Percentiles rank a stretch among this genome's conserved stretches.
Evolutionary conservation across 1,140 invertebrate species (phyloP).

Genomic region (Archegozetes longisetosus): DNA sequence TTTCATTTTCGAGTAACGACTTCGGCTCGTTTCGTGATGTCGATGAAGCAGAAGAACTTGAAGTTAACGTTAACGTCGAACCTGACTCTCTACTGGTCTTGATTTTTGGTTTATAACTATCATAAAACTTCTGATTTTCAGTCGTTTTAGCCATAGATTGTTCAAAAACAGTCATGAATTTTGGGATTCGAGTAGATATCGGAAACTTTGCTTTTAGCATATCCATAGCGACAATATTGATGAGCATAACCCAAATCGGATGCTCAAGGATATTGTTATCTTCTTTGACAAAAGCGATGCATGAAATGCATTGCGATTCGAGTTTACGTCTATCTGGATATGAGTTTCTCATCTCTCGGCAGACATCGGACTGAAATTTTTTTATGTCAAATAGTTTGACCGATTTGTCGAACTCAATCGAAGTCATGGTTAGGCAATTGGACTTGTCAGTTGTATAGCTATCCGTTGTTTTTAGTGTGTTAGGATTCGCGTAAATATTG

Average conservation of each 20-base stretch:
- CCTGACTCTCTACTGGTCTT: too few species aligned
- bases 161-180: slow-evolving; percentile 10
- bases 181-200: background rate
- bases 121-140: too few species aligned
- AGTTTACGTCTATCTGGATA: slow-evolving; percentile 73
- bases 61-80: too few species aligned
- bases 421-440: background rate
- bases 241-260: slow-evolving; percentile 85
- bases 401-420: slow-evolving; percentile 70
- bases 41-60: background rate
- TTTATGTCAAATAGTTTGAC: slow-evolving; percentile 94
- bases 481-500: slow-evolving; percentile 46
- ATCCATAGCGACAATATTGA: slow-evolving; percentile 88
- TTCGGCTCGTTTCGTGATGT: background rate
- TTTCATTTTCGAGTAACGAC: background rate
- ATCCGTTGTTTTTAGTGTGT: background rate
- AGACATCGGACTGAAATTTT: slow-evolving; percentile 83
- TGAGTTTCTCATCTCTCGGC: slow-evolving; percentile 56
- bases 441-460: background rate
- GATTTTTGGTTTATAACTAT: too few species aligned
- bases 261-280: slow-evolving; percentile 66
- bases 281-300: slow-evolving; percentile 73
- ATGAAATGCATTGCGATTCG: slow-evolving; percentile 75
- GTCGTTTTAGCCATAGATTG: background rate
- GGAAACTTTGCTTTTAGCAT: slow-evolving; percentile 43